Conservation (phyloP, 2,113 vertebrate species). For the Sander vitreus region DNA sequence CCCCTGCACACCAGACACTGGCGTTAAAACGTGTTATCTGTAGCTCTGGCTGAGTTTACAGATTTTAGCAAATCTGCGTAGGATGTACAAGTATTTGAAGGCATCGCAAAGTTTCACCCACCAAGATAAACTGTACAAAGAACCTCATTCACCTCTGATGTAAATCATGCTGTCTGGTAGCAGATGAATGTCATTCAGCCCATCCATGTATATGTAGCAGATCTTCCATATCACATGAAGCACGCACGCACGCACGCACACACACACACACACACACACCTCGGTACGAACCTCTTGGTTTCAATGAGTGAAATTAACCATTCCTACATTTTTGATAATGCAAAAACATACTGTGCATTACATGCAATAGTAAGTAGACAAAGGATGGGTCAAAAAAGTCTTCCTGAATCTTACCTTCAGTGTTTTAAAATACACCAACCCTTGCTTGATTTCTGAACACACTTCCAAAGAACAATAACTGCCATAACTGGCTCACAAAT, state of each 20-base stretch:
- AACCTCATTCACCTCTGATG: conserved; percentile 34
- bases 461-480: conserved; percentile 74
- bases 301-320: conserved; percentile 42
- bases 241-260: conserved; percentile 10
- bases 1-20: neutral
- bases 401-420: conserved; percentile 65
- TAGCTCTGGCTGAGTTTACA: neutral
- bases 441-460: conserved; percentile 50
- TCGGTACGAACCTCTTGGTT: conserved; percentile 45
- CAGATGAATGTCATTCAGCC: conserved; percentile 55
- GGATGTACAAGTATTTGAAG: conserved; percentile 6
- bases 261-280: conserved; percentile 31
- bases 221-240: conserved; percentile 49
- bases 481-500: conserved; percentile 67
- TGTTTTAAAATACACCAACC: conserved; percentile 50
- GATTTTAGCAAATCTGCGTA: conserved; percentile 1
- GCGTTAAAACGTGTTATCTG: conserved; percentile 19
- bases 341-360: conserved; percentile 58
- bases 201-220: conserved; percentile 62
- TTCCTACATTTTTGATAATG: conserved; percentile 75
- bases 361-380: conserved; percentile 32
- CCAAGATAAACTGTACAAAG: conserved; percentile 6
- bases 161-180: conserved; percentile 47
- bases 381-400: conserved; percentile 61
- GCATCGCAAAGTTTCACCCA: neutral